These are phyloP conservation scores for Notolabrus celidotus DNA, from an alignment of 2,797 vertebrate species.

Conservation along the genomic window DNA sequence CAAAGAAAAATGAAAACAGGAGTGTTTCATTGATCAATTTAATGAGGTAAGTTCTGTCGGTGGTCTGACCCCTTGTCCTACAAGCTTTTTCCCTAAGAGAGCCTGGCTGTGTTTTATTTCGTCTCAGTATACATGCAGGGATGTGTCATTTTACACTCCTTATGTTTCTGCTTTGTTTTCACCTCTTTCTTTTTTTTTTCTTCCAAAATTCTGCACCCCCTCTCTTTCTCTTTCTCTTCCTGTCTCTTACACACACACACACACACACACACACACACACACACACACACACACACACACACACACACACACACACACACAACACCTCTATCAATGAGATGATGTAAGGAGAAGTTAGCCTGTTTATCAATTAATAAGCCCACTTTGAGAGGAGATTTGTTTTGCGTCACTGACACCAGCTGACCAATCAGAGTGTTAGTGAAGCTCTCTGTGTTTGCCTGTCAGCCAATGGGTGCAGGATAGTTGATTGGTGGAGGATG, in stretches of 20 bases:
- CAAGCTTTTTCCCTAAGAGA: background rate
- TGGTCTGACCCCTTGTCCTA: background rate
- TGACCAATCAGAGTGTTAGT: slow-evolving; percentile 51
- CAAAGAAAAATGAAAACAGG: background rate
- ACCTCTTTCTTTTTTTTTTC: background rate
- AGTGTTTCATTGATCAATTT: background rate
- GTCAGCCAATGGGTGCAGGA: slow-evolving; percentile 16
- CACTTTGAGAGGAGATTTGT: slow-evolving; percentile 63
- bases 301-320: background rate
- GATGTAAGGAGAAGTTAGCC: slow-evolving; percentile 30
- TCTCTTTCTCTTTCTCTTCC: slow-evolving; percentile 7
- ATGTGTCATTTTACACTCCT: slow-evolving; percentile 3
- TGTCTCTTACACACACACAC: background rate
- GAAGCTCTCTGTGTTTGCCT: slow-evolving; percentile 17
- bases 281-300: background rate
- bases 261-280: background rate
- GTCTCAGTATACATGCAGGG: background rate
- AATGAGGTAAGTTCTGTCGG: background rate
- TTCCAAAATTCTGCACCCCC: slow-evolving; percentile 1
- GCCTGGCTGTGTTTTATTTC: background rate
- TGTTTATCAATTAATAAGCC: slow-evolving; percentile 65
- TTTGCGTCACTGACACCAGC: slow-evolving; percentile 56
- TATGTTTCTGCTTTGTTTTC: slow-evolving; percentile 12
- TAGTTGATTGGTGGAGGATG: slow-evolving; percentile 7
- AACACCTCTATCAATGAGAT: slow-evolving; percentile 14